Base-by-base conservation (phyloP, 2,888 invertebrate genomes). In the Cyaniris semiargus region DNA sequence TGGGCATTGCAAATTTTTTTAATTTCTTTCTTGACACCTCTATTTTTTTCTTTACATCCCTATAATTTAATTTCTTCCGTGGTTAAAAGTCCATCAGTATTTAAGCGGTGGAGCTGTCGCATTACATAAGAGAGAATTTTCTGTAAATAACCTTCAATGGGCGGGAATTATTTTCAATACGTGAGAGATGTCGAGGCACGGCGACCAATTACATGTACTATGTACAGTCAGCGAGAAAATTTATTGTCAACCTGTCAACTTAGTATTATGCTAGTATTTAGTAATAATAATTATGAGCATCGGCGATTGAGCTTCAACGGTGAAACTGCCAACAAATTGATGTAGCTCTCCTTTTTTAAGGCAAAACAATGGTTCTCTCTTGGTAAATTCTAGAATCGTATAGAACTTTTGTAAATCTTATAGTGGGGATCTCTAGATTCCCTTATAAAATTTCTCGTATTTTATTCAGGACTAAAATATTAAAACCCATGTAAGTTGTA, bases 151-250 rank as follows among this genome's bases (percentile, higher is more conserved):
- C 38, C 23, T 48, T 48, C 60, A 74, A 74, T 76, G 70, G 58
- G 77, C 72, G 60, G 56, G 78, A 75, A 75, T 78, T 74, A 76
- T 77, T 71, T 79, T 70, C 76, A 79, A 75, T 79, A 79, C 77
- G 79, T 80, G 81, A 84, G 88, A 89, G 48, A 80, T 83, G 82
- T 82, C 82, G 79, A 81, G 83, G 83, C 83, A 82, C 82, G 83
- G 86, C 86, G 86, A 88, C 88, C 89, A 90, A 90, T 90, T 90
- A 84, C 80, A 82, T 82, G 82, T 66, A 27, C 27, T 66, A 58
- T 23, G 66, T 66, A 66, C 66, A 66, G 27, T 66, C 66, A 6
- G 27, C 23, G 66, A 6, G 27, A 66, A 31, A 66, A 66, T 1
- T 66, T 10, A 13, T 66, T 66, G 7, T 31, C 15, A 18, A 3